These are phyloP conservation scores for Zalophus californianus DNA, from an alignment of 2,797 vertebrate species.

Conservation along the genomic window DNA sequence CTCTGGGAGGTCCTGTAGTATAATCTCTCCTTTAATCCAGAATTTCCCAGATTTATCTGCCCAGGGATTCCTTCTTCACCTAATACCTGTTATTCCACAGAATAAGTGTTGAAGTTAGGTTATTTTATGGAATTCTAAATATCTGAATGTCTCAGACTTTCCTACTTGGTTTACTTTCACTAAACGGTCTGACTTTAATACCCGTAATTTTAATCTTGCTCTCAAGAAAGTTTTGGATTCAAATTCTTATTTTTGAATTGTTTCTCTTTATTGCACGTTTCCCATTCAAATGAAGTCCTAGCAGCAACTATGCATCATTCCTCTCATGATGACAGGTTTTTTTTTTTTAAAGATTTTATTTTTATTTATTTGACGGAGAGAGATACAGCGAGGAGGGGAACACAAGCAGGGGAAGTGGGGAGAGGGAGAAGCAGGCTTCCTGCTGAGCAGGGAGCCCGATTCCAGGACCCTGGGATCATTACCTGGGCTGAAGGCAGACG, in stretches of 20 bases:
- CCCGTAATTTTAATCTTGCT: slow-evolving; percentile 20
- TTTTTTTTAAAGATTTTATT: too few species aligned
- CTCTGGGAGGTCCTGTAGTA: not conserved
- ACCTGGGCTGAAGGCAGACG: too few species aligned
- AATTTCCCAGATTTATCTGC: not conserved
- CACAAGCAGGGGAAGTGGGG: too few species aligned
- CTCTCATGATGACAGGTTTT: not conserved
- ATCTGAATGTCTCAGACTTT: not conserved
- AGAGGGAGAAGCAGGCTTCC: too few species aligned
- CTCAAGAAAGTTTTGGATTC: not conserved
- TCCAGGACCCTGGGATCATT: too few species aligned
- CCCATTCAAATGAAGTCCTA: not conserved
- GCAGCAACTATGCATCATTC: not conserved
- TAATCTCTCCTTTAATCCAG: not conserved
- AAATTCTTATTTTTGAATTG: not conserved
- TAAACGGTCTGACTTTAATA: not conserved
- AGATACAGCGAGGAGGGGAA: too few species aligned
- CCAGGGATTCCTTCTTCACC: not conserved
- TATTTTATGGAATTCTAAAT: not conserved
- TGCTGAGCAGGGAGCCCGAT: too few species aligned
- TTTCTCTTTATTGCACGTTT: not conserved
- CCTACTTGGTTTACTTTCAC: not conserved
- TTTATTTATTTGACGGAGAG: too few species aligned
- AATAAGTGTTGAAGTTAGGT: not conserved
- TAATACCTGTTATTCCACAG: not conserved